phyloP scores from a whole-genome alignment of 2,797 vertebrate genomes.

The Periparus ater region DNA sequence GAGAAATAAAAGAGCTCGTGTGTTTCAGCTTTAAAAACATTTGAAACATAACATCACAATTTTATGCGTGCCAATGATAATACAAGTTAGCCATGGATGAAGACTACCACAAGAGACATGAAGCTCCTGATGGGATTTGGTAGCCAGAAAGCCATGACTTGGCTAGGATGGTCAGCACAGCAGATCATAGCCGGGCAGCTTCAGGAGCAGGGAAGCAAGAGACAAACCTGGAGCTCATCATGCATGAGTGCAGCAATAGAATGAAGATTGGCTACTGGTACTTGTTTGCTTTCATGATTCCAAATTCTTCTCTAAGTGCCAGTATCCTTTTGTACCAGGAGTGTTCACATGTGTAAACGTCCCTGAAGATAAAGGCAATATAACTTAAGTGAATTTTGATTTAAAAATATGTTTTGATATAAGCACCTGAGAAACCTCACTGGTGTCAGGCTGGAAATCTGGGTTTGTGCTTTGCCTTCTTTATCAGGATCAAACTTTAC shows the following conservation, averaged over 20 bases:
- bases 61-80: conserved; percentile 76
- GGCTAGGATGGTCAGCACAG: neutral
- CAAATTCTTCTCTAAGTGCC: neutral
- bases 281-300: neutral
- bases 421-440: neutral
- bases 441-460: neutral
- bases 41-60: conserved; percentile 81
- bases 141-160: conserved; percentile 12
- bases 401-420: neutral
- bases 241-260: neutral
- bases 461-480: neutral
- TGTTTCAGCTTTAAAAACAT: conserved; percentile 77
- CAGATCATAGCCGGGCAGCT: conserved; percentile 2
- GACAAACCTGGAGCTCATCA: neutral
- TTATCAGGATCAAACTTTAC: neutral
- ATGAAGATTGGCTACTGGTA: neutral
- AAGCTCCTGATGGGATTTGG: conserved; percentile 37
- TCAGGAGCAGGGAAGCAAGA: neutral
- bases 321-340: neutral
- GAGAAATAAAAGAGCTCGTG: conserved; percentile 70
- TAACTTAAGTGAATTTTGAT: neutral
- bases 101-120: conserved; percentile 39
- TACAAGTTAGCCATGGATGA: conserved; percentile 71
- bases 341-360: neutral
- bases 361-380: neutral